A percentile compares a stretch with the other conserved stretches of the same genome.
Evolutionary conservation across 2,113 vertebrate species (phyloP).

Genomic region (Nannobrachium achirus): DNA sequence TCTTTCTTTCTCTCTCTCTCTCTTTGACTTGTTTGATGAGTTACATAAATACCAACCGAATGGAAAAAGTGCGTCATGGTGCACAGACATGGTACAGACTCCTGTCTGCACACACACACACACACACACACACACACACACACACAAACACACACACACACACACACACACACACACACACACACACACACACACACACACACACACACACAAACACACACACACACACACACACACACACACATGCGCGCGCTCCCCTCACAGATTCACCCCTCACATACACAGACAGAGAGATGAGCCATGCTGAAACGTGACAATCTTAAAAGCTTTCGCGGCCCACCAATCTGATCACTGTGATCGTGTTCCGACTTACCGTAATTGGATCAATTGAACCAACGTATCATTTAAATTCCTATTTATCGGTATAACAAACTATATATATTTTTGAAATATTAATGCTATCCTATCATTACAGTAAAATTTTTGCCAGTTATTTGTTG

Average conservation of each 20-base stretch:
- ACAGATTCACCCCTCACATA: not conserved
- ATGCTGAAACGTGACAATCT: too few relatives aligned
- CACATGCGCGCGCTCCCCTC: slow-evolving; percentile 16
- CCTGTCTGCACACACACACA: slow-evolving; percentile 51
- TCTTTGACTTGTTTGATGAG: slow-evolving; percentile 70
- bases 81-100: slow-evolving; percentile 74
- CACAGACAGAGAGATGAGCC: slow-evolving; percentile 26
- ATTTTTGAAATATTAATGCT: too few relatives aligned
- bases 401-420: too few relatives aligned
- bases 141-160: not conserved
- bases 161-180: slow-evolving; percentile 3
- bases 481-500: not conserved
- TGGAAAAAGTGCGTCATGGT: slow-evolving; percentile 77
- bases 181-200: slow-evolving; percentile 21
- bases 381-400: too few relatives aligned
- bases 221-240: slow-evolving; percentile 21
- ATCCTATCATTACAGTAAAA: too few relatives aligned
- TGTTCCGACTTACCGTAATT: too few relatives aligned
- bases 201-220: slow-evolving; percentile 12
- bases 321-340: too few relatives aligned
- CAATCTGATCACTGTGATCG: too few relatives aligned
- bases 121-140: slow-evolving; percentile 15
- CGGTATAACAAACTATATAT: too few relatives aligned
- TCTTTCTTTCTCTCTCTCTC: slow-evolving; percentile 54
- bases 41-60: slow-evolving; percentile 79